Base-by-base conservation (phyloP, 2,888 invertebrate species). In the Athrips mouffetella region DNA sequence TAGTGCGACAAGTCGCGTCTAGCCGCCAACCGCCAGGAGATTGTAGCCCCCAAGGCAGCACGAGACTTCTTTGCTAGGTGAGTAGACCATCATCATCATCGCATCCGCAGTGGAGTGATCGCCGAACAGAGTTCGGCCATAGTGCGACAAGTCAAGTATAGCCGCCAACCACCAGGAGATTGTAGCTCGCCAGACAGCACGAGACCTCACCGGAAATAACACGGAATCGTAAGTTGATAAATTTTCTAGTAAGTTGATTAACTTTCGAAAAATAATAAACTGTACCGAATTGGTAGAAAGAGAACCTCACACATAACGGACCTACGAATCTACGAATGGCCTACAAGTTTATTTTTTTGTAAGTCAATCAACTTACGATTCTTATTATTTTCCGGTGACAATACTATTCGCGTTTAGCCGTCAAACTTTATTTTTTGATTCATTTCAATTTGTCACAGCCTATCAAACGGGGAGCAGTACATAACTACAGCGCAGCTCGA, bases 1-100 rank as follows among this genome's bases (percentile, higher is more conserved):
- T 89, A 54, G 80, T 88, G 89, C 30, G 89, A 89, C 15, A 88
- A 89, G 70, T 91, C 93, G 46, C 97, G 97, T 67, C 89, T 97
- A 10, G 92, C 92, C 0, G 97, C 96, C 87, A 93, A 95, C 3
- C 91, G 94, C 42, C 93, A 96, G 63, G 97, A 98, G 74, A 96
- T 96, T n/a, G n/a, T 96, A 21, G 96, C 96, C 0, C 91, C 96
- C 53, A 93, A 93, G 79, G 97, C 97, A 0, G 97, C 97, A 0
- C 89, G 94, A 47, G 94, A 96, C 73, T 91, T 98, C 54, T 97
- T 97, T 72, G 92, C 93, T n/a, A 93, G 92, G 94, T 94, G 49
- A 42, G 37, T 30, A 1, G 5, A 18, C 7, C 8, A 13, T n/a
- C n/a, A n/a, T 15, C n/a, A n/a, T n/a, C n/a, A n/a, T n/a, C n/a